Evolutionary conservation across 2,113 vertebrate genomes (phyloP).

Genomic region (Phrynocephalus versicolor): DNA sequence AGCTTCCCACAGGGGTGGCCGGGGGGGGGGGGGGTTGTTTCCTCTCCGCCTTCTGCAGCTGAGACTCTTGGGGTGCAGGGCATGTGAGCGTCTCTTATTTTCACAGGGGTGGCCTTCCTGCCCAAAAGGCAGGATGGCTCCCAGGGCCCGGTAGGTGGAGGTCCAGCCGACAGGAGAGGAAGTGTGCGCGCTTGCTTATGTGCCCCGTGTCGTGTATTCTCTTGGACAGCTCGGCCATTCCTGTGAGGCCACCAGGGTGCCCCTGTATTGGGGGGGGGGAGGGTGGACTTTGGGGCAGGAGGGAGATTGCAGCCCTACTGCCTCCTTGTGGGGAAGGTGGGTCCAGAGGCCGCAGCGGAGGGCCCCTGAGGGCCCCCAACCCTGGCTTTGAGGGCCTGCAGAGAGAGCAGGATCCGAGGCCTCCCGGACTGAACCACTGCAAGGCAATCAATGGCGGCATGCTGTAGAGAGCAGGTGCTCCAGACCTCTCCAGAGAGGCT

Average conservation of each 20-base stretch:
- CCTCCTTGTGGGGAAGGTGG: too few species aligned
- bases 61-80: not conserved
- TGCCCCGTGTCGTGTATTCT: not conserved
- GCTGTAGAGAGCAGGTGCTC: not conserved
- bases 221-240: not conserved
- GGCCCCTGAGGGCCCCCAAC: not conserved
- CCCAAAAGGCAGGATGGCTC: too few species aligned
- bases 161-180: not conserved
- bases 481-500: too few species aligned
- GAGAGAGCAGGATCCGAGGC: too few species aligned
- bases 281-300: not conserved
- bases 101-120: too few species aligned
- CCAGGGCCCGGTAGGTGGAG: too few species aligned
- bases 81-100: too few species aligned
- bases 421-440: too few species aligned
- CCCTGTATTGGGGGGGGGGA: too few species aligned
- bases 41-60: not conserved
- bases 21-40: not conserved
- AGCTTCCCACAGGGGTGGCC: too few species aligned
- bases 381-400: not conserved
- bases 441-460: too few species aligned
- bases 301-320: not conserved
- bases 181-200: not conserved
- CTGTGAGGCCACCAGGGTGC: not conserved
- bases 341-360: constrained; percentile 41